Conservation (phyloP, 2,797 vertebrate genomes). For the Hippoglossus hippoglossus region DNA sequence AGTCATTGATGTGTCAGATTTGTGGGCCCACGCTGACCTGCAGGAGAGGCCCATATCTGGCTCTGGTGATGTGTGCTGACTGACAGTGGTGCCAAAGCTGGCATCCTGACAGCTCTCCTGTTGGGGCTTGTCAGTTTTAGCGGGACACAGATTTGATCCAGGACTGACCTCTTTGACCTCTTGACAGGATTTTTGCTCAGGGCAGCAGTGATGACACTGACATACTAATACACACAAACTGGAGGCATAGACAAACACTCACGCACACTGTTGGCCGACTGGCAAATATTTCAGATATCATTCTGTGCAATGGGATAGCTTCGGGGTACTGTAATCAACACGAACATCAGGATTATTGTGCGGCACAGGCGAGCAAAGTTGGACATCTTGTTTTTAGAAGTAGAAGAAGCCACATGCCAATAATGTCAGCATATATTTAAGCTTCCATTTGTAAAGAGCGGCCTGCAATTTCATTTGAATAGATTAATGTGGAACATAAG, state of each 20-base stretch:
- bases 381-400: constrained; percentile 29
- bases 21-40: constrained; percentile 52
- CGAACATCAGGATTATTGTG: constrained; percentile 37
- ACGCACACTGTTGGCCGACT: constrained; percentile 29
- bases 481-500: constrained; percentile 29
- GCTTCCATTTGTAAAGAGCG: constrained; percentile 3
- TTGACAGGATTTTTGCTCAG: constrained; percentile 69
- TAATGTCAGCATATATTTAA: constrained; percentile 16
- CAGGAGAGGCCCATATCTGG: constrained; percentile 56
- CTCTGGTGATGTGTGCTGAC: constrained; percentile 67
- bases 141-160: constrained; percentile 73
- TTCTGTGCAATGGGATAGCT: constrained; percentile 49
- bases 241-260: constrained; percentile 9
- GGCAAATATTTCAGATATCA: constrained; percentile 67
- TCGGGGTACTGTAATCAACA: constrained; percentile 39
- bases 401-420: constrained; percentile 5
- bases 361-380: constrained; percentile 16
- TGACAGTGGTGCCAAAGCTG: constrained; percentile 70
- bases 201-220: constrained; percentile 64
- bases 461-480: constrained; percentile 3
- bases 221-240: constrained; percentile 46
- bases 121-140: constrained; percentile 76
- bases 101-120: constrained; percentile 73
- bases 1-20: constrained; percentile 52
- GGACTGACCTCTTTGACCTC: constrained; percentile 73